Evolutionary conservation across 1,140 invertebrate genomes (phyloP).

Genomic region (Drosophila yakuba): DNA sequence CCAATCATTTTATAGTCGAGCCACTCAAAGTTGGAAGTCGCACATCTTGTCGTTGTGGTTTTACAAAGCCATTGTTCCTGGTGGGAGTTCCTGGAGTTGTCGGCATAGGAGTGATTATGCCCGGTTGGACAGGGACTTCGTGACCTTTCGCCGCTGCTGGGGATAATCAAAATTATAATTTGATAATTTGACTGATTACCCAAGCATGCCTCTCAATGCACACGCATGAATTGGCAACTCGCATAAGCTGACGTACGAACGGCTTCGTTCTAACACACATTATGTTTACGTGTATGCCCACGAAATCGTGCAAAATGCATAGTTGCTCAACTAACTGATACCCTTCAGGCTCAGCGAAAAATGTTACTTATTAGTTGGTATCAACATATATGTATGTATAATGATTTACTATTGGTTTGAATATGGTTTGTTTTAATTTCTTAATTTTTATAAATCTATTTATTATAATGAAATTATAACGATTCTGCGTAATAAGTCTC

Average conservation of each 20-base stretch:
- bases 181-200: conserved; percentile 83
- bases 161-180: conserved; percentile 82
- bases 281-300: conserved; percentile 38
- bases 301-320: background rate
- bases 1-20: conserved; percentile 11
- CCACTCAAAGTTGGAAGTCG: background rate
- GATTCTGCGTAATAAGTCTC: background rate
- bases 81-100: conserved; percentile 24
- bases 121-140: conserved; percentile 62
- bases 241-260: conserved; percentile 40
- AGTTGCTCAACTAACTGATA: background rate
- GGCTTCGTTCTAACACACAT: conserved; percentile 40
- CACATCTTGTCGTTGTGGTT: conserved; percentile 37
- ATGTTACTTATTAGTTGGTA: too few species aligned
- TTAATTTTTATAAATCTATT: too few species aligned
- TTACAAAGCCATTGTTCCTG: conserved; percentile 20
- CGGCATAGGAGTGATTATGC: conserved; percentile 36
- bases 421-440: too few species aligned
- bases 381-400: too few species aligned
- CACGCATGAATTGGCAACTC: conserved; percentile 53
- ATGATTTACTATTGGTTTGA: too few species aligned
- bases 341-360: background rate
- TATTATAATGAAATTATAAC: too few species aligned
- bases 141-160: conserved; percentile 72
- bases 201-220: conserved; percentile 47